Evolutionary conservation across 2,113 vertebrate species (phyloP).

Genomic region (Coptodon rendalli): DNA sequence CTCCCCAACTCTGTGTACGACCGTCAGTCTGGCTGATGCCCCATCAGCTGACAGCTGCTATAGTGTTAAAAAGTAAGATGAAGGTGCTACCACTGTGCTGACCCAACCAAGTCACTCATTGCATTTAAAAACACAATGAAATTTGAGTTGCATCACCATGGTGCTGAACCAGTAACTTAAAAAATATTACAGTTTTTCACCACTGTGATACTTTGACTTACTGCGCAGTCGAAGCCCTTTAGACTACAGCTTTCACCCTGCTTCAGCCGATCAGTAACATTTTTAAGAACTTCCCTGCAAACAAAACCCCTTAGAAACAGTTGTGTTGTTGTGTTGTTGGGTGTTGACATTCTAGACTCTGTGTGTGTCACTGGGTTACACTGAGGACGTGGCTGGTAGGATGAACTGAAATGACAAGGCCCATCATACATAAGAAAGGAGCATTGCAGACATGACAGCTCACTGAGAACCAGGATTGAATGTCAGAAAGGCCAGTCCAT

Average conservation of each 20-base stretch:
- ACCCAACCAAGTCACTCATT: not conserved
- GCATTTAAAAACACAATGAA: not conserved
- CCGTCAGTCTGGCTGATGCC: fast-evolving
- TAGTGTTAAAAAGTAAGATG: not conserved
- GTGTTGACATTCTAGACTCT: not conserved
- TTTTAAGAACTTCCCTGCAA: not conserved
- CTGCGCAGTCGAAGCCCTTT: not conserved
- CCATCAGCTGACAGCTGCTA: not conserved
- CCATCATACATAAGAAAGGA: not conserved
- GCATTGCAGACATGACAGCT: constrained; percentile 19
- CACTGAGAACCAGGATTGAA: not conserved
- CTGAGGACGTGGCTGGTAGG: not conserved
- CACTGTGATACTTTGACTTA: not conserved
- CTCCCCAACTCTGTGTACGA: not conserved
- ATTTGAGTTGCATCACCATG: not conserved
- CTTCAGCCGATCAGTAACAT: not conserved
- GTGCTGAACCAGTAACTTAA: not conserved
- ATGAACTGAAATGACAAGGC: constrained; percentile 20
- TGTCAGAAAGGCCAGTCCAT: constrained; percentile 18
- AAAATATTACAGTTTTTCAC: not conserved
- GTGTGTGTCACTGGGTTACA: not conserved
- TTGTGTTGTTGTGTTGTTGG: not conserved
- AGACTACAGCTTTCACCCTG: not conserved
- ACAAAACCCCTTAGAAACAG: not conserved
- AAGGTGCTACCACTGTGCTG: not conserved